A percentile compares a stretch with the other conserved stretches of the same genome.
Evolutionary conservation across 1,140 invertebrate genomes (phyloP).

Genomic region (Bombus pascuorum): DNA sequence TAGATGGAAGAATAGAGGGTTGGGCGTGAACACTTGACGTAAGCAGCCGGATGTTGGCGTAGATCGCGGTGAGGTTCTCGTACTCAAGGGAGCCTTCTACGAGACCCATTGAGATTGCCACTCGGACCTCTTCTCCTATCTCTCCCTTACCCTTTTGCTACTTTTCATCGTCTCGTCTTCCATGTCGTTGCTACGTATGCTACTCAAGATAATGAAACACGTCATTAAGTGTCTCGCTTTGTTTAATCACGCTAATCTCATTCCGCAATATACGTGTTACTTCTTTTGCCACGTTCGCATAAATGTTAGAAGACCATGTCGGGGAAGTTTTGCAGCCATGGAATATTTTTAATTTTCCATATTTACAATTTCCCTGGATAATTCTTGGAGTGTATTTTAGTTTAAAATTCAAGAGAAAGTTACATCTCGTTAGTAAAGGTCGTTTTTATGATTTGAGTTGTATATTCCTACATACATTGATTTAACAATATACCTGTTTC

Average conservation of each 20-base stretch:
- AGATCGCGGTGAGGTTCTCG: slow-evolving; percentile 62
- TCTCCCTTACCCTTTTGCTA: neutral
- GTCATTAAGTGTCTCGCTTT: slow-evolving; percentile 38
- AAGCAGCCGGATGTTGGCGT: slow-evolving; percentile 66
- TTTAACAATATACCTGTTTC: too few species aligned
- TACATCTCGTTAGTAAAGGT: too few species aligned
- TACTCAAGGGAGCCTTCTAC: slow-evolving; percentile 60
- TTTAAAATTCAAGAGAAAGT: too few species aligned
- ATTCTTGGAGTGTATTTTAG: neutral
- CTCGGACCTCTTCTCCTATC: slow-evolving; percentile 42
- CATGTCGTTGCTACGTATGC: neutral
- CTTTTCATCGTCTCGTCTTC: slow-evolving; percentile 1
- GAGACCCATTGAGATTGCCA: slow-evolving; percentile 60
- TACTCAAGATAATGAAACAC: slow-evolving; percentile 48
- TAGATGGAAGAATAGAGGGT: slow-evolving; percentile 58
- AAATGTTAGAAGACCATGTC: too few species aligned
- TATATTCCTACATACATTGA: too few species aligned
- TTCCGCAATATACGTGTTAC: neutral
- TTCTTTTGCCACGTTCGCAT: neutral
- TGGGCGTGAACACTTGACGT: slow-evolving; percentile 62
- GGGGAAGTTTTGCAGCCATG: too few species aligned
- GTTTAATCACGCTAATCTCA: slow-evolving; percentile 41
- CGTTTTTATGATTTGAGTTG: too few species aligned
- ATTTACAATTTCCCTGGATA: neutral
- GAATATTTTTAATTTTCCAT: neutral